A percentile compares a stretch with the other conserved stretches of the same genome.
phyloP scores from a whole-genome alignment of 2,888 invertebrate species.

The Sipunculus nudus region DNA sequence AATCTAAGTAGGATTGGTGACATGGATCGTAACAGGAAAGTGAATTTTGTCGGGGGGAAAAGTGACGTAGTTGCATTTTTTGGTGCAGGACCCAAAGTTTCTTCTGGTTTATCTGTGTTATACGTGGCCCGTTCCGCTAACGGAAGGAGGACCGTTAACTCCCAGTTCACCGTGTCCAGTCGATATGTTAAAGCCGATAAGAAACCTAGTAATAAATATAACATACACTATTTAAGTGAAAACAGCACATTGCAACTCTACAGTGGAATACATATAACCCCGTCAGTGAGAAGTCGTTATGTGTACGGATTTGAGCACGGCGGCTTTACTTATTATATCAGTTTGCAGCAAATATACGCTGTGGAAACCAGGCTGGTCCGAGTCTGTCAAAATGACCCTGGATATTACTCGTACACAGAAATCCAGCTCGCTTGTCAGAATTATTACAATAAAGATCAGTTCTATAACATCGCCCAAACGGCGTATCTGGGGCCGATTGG shows the following conservation, averaged over 20 bases:
- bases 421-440: conserved; percentile 49
- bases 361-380: conserved; percentile 52
- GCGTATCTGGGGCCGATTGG: conserved; percentile 28
- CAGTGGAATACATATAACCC: too few relatives aligned
- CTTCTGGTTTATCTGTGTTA: conserved; percentile 10
- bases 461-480: conserved; percentile 35
- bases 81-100: conserved; percentile 2
- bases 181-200: conserved; percentile 3
- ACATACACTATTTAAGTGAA: conserved; percentile 17
- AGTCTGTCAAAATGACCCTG: conserved; percentile 54
- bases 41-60: conserved; percentile 27
- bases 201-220: background rate
- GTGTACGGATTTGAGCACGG: conserved; percentile 53
- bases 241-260: background rate
- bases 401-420: conserved; percentile 62
- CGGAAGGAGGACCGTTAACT: conserved; percentile 20
- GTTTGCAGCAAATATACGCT: conserved; percentile 50
- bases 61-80: conserved; percentile 20
- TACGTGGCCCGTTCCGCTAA: conserved; percentile 45
- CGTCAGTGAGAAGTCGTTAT: conserved; percentile 46
- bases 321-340: conserved; percentile 54
- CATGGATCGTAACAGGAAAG: conserved; percentile 11
- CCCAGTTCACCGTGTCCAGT: conserved; percentile 37
- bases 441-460: conserved; percentile 2
- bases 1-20: conserved; percentile 25